Evolutionary conservation across 1,140 invertebrate species (phyloP).

Genomic region (Centruroides sculpturatus): DNA sequence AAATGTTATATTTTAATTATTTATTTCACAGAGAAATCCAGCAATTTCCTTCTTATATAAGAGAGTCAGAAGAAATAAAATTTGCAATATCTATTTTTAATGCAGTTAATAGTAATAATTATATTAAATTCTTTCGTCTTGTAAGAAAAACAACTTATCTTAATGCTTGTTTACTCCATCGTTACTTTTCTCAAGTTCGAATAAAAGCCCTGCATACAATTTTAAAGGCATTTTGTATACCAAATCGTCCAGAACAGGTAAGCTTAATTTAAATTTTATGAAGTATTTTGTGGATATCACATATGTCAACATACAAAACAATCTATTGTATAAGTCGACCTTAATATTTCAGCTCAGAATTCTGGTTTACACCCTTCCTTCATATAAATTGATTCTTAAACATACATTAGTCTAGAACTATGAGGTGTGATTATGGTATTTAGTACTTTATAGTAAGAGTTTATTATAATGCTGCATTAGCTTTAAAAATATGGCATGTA

Average conservation of each 20-base stretch:
- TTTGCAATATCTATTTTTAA: constrained; percentile 70
- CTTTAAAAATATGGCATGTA: too few species aligned
- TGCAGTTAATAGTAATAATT: constrained; percentile 76
- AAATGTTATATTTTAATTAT: constrained; percentile 47
- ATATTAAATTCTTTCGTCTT: constrained; percentile 76
- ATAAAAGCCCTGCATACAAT: constrained; percentile 45
- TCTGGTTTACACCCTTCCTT: too few species aligned
- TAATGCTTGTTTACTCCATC: constrained; percentile 74
- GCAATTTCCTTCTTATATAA: constrained; percentile 45
- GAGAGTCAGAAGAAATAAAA: constrained; percentile 31
- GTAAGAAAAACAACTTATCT: constrained; percentile 66
- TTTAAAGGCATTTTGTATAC: constrained; percentile 29
- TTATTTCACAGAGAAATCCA: constrained; percentile 50
- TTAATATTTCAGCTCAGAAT: too few species aligned
- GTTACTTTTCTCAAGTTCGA: constrained; percentile 78
- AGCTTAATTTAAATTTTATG: constrained; percentile 9
- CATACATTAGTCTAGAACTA: too few species aligned
- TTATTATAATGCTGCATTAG: too few species aligned
- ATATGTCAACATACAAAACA: too few species aligned
- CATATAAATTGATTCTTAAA: too few species aligned
- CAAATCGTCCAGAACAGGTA: constrained; percentile 16
- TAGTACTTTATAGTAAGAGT: too few species aligned
- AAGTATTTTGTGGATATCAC: background rate
- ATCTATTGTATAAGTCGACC: too few species aligned
- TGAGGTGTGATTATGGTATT: too few species aligned